A percentile compares a stretch with the other conserved stretches of the same genome.
Conservation (phyloP, 2,797 vertebrate species). For the Argentina silus region DNA sequence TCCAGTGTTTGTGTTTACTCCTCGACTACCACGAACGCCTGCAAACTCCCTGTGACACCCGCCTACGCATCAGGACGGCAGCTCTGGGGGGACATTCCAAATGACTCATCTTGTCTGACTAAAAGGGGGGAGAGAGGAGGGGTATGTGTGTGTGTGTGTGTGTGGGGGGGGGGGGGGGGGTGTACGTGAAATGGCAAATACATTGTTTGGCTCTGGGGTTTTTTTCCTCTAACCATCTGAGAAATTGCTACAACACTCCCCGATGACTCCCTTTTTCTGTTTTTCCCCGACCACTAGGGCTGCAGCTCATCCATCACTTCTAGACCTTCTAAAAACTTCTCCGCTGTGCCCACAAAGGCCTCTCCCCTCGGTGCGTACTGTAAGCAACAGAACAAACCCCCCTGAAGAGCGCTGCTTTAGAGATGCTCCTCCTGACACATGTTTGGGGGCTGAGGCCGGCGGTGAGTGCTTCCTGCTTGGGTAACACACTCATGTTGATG, state of each 20-base stretch:
- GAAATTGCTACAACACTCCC: constrained; percentile 40
- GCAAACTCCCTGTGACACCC: not conserved
- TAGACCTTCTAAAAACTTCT: not conserved
- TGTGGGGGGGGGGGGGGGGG: not conserved
- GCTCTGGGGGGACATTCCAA: constrained; percentile 42
- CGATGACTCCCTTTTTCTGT: constrained; percentile 53
- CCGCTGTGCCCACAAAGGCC: not conserved
- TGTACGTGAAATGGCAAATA: constrained; percentile 25
- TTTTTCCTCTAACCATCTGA: constrained; percentile 54
- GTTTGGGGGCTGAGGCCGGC: constrained; percentile 11
- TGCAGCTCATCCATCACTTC: constrained; percentile 58
- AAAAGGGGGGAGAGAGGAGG: not conserved
- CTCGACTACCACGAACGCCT: not conserved
- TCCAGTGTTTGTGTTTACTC: constrained; percentile 25
- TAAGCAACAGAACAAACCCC: too few relatives aligned
- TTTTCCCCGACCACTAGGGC: constrained; percentile 35
- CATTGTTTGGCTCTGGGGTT: constrained; percentile 39
- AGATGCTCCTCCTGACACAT: not conserved
- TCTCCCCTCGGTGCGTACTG: too few relatives aligned
- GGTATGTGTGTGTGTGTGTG: constrained; percentile 7
- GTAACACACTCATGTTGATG: constrained; percentile 18
- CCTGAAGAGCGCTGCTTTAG: too few relatives aligned
- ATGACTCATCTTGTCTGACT: constrained; percentile 62
- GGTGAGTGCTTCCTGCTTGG: constrained; percentile 17
- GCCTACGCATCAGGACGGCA: constrained; percentile 1